phyloP scores from a whole-genome alignment of 2,888 invertebrate species.

The Polyploca ridens region DNA sequence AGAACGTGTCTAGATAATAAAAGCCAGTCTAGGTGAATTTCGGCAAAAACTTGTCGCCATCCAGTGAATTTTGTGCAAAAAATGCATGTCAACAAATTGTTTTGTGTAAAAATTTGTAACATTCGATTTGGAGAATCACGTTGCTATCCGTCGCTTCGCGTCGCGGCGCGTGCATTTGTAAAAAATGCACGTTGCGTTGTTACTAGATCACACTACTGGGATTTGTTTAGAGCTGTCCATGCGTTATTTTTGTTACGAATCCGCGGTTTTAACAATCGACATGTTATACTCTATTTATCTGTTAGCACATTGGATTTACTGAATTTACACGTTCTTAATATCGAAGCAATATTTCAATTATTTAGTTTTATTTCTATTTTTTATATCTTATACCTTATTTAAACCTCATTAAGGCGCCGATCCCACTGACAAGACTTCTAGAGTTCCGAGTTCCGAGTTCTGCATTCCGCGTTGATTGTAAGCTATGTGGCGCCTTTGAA shows the following conservation, averaged over 20 bases:
- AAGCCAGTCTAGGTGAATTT: conserved; percentile 31
- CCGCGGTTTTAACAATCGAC: neutral
- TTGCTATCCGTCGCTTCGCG: neutral
- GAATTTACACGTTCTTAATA: too few relatives aligned
- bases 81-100: conserved; percentile 32
- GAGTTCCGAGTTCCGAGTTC: too few relatives aligned
- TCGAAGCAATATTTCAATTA: too few relatives aligned
- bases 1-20: conserved; percentile 1
- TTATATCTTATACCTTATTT: too few relatives aligned
- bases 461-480: too few relatives aligned
- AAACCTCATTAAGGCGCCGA: too few relatives aligned
- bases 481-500: too few relatives aligned
- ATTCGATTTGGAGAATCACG: neutral
- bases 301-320: neutral
- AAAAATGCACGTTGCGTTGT: neutral
- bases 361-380: too few relatives aligned
- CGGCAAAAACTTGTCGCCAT: conserved; percentile 9
- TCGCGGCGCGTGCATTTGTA: neutral
- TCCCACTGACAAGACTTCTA: too few relatives aligned
- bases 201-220: neutral
- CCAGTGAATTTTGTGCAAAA: conserved; percentile 37
- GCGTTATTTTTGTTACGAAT: neutral
- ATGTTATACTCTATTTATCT: neutral
- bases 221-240: neutral
- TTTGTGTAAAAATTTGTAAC: conserved; percentile 37